Conservation (phyloP, 2,888 invertebrate species). For the Eledona agricola region DNA sequence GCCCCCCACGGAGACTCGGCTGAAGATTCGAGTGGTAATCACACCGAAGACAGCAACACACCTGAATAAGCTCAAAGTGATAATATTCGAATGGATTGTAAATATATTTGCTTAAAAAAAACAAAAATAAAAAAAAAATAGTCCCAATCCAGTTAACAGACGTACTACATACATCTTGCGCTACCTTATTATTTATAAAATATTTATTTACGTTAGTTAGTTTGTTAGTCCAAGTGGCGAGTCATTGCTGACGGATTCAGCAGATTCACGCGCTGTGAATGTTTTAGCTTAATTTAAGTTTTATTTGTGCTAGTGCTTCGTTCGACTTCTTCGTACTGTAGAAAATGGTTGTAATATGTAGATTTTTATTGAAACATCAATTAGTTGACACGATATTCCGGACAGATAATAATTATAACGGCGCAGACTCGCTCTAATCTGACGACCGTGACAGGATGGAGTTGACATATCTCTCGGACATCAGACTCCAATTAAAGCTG, state of each 20-base stretch:
- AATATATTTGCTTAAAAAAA: not conserved
- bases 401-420: constrained; percentile 44
- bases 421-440: constrained; percentile 40
- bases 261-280: too few relatives aligned
- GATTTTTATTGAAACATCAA: constrained; percentile 38
- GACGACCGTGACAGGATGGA: constrained; percentile 40
- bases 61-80: constrained; percentile 36
- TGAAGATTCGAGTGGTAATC: constrained; percentile 55
- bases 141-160: constrained; percentile 2
- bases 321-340: too few relatives aligned
- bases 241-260: constrained; percentile 1
- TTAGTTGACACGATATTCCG: constrained; percentile 50
- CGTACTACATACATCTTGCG: constrained; percentile 2
- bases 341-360: constrained; percentile 19
- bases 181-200: constrained; percentile 21
- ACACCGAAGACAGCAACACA: constrained; percentile 56
- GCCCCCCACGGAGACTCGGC: constrained; percentile 50
- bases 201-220: constrained; percentile 27
- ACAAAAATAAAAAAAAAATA: not conserved
- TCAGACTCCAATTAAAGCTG: constrained; percentile 44
- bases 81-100: constrained; percentile 7
- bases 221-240: constrained; percentile 3
- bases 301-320: too few relatives aligned
- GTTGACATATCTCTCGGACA: constrained; percentile 41
- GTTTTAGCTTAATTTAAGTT: too few relatives aligned